These are phyloP conservation scores for Panagrolaimus sp. DNA, from an alignment of 1,140 invertebrate genomes.

Conservation along the genomic window DNA sequence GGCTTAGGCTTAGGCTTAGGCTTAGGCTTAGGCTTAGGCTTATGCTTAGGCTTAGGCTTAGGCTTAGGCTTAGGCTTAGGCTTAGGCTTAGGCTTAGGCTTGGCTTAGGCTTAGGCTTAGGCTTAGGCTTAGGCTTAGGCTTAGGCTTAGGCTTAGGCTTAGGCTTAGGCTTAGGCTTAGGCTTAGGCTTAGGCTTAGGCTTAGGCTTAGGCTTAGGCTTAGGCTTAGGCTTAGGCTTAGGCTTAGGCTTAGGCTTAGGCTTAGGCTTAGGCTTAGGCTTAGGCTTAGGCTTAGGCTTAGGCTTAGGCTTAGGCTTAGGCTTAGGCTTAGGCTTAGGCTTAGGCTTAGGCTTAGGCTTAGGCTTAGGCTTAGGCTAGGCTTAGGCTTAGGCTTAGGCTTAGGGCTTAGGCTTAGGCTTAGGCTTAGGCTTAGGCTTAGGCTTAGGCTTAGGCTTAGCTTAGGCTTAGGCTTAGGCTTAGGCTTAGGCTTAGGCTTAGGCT, in stretches of 20 bases:
- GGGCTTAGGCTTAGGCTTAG: no score
- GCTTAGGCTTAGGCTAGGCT: no score
- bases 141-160: conserved; percentile 32
- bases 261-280: conserved; percentile 28
- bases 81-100: conserved; percentile 19
- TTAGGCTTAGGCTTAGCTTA: no score
- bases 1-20: conserved; percentile 17
- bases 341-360: no score
- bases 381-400: no score
- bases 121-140: conserved; percentile 24
- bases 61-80: conserved; percentile 27
- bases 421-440: no score
- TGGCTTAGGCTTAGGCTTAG: conserved; percentile 23
- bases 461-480: no score
- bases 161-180: conserved; percentile 27
- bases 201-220: conserved; percentile 26
- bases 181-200: conserved; percentile 26
- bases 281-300: conserved; percentile 25
- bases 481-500: no score
- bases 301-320: no score
- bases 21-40: conserved; percentile 29
- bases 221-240: conserved; percentile 22
- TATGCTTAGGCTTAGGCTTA: conserved; percentile 28
- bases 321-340: no score
- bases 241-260: conserved; percentile 22